A percentile compares a stretch with the other conserved stretches of the same genome.
Conservation (phyloP, 2,888 invertebrate species). For the Ametastegia equiseti region DNA sequence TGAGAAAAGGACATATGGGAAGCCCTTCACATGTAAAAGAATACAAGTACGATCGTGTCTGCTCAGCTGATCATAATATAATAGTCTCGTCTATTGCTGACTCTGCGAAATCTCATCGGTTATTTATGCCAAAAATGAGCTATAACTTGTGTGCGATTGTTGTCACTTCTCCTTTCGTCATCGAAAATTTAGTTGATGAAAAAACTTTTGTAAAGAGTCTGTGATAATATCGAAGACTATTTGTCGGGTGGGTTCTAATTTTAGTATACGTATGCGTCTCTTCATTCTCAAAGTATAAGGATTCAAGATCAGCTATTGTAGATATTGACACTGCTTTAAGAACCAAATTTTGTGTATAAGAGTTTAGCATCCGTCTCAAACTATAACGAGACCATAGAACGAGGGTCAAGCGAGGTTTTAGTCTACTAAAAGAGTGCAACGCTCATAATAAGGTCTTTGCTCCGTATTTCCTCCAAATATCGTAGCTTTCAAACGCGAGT, state of each 20-base stretch:
- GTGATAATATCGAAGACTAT: no score
- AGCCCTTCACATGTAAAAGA: background rate
- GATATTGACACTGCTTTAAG: background rate
- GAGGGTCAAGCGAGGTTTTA: constrained; percentile 8
- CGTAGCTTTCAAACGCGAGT: background rate
- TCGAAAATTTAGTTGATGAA: background rate
- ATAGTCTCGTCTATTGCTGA: background rate
- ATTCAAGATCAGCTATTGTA: background rate
- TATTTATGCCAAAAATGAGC: background rate
- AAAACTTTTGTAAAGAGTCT: background rate
- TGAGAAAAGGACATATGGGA: no score
- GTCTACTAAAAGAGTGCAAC: background rate
- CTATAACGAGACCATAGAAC: background rate
- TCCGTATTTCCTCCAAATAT: background rate
- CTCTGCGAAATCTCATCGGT: background rate
- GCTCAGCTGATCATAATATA: background rate
- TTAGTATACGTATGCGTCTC: background rate
- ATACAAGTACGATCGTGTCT: background rate
- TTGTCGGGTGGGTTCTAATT: background rate
- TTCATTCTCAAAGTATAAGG: background rate
- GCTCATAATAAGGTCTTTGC: background rate
- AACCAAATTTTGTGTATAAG: constrained; percentile 27
- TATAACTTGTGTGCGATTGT: background rate
- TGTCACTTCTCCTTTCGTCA: background rate
- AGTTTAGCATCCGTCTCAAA: background rate